Base-by-base conservation (phyloP, 2,888 invertebrate genomes). In the Zhuqinia jingwanae region DNA sequence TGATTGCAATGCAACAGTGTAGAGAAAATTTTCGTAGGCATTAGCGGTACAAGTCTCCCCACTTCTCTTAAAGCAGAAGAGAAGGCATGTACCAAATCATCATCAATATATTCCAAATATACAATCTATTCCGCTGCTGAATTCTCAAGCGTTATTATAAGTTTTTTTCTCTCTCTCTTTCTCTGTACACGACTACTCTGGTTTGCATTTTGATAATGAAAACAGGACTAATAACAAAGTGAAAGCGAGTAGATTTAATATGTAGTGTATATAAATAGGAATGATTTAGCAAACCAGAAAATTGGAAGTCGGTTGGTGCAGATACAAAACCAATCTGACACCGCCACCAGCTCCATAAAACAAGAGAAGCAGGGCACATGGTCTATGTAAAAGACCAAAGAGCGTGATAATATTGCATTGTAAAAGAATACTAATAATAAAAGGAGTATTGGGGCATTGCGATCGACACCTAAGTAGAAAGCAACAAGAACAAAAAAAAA, bases 371-470 rank as follows among this genome's bases (percentile, higher is more conserved):
- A 47, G 22, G 47, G 47, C 70, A 70, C 70, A 70, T 70, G 70
- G 45, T 47, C 8, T 70, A 47, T 70, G 45, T 70, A 47, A 70
- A 70, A 50, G 10, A 63, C 30, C 13, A 50, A 50, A 50, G 2
- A 50, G 50, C 50, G 15, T 50, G 50, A n/a, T n/a, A 50, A n/a
- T 36, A 8, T 36, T 36, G n/a, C 36, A 36, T 36, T 27, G 22
- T 3, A 20, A 15, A 20, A 70, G 70, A 70, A 70, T 70, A 70
- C 25, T 70, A 70, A 70, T 70, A 25, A n/a, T n/a, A n/a, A n/a
- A n/a, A 15, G 11, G 70, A 22, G 70, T 70, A 70, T 70, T 45
- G 70, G 70, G 70, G 70, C 27, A 70, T 70, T 70, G 45, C 70
- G 70, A 70, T 70, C 70, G 70, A 70, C 70, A 22, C 47, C 36